Evolutionary conservation across 2,113 vertebrate genomes (phyloP).

Genomic region (Papio anubis): DNA sequence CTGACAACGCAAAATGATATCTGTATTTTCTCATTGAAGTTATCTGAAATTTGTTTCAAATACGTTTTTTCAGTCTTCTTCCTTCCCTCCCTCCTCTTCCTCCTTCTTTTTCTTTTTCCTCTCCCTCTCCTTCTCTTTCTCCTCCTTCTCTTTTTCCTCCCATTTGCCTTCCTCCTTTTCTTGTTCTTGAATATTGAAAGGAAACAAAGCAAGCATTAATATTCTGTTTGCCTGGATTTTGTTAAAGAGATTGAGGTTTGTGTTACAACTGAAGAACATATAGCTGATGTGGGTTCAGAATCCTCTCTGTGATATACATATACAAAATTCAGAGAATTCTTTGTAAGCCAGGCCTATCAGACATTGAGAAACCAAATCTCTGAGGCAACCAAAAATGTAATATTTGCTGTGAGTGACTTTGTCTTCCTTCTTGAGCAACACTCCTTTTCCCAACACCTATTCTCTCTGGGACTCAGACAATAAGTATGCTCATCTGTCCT

Average conservation of each 20-base stretch:
- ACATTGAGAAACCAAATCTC: no score
- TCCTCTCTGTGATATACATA: background rate
- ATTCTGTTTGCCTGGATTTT: background rate
- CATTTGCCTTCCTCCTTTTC: background rate
- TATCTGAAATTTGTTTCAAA: background rate
- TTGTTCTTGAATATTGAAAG: background rate
- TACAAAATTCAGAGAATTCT: background rate
- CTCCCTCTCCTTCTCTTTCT: background rate
- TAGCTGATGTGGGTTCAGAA: background rate
- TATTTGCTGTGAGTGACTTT: no score
- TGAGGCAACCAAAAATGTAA: background rate
- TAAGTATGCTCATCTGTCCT: background rate
- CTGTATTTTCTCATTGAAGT: slow-evolving; percentile 24
- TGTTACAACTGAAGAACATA: background rate
- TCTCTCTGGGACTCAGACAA: background rate
- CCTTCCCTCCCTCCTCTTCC: no score
- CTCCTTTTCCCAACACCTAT: background rate
- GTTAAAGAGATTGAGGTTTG: background rate
- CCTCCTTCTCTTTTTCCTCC: background rate
- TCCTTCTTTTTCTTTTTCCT: background rate
- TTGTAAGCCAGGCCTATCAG: background rate
- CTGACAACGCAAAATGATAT: slow-evolving; percentile 13
- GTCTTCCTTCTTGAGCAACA: background rate
- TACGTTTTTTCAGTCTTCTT: background rate
- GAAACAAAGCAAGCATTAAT: background rate